Percentiles rank a stretch among this genome's conserved stretches.
phyloP scores from a whole-genome alignment of 2,888 invertebrate genomes.

The Pristionchus arcanus region DNA sequence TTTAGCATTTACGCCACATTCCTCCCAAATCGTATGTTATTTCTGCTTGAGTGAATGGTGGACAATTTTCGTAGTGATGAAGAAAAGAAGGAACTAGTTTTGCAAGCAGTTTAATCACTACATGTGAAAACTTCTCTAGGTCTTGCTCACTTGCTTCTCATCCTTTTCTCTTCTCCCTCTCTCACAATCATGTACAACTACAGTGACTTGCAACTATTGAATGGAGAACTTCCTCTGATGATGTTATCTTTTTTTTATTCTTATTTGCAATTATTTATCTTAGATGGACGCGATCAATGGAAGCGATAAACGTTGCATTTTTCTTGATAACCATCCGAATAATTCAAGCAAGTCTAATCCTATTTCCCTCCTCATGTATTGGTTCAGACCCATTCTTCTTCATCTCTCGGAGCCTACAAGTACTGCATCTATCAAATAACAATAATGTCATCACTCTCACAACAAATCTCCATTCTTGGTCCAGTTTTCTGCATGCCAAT shows the following conservation, averaged over 20 bases:
- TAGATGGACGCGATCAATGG: neutral
- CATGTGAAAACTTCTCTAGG: neutral
- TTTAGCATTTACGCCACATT: too few relatives aligned
- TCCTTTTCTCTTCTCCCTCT: neutral
- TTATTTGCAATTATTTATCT: neutral
- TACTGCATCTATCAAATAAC: neutral
- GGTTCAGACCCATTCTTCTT: neutral
- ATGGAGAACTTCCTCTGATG: neutral
- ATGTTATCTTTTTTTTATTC: neutral
- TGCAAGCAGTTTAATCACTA: too few relatives aligned
- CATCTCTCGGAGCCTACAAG: neutral
- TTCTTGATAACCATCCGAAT: neutral
- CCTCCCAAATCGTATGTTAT: too few relatives aligned
- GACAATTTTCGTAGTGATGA: too few relatives aligned
- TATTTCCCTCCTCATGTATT: neutral
- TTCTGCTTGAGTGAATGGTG: too few relatives aligned
- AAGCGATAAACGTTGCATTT: neutral
- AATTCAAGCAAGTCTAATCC: neutral
- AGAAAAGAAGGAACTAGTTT: too few relatives aligned
- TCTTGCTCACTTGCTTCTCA: neutral
- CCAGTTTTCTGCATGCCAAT: neutral
- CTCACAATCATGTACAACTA: neutral
- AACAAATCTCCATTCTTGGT: neutral
- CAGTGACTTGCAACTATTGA: neutral
- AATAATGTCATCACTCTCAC: neutral